Percentiles rank a stretch among this genome's conserved stretches.
phyloP scores from a whole-genome alignment of 53 echinoderm and acorn worm genomes.

The Arbacia lixula region DNA sequence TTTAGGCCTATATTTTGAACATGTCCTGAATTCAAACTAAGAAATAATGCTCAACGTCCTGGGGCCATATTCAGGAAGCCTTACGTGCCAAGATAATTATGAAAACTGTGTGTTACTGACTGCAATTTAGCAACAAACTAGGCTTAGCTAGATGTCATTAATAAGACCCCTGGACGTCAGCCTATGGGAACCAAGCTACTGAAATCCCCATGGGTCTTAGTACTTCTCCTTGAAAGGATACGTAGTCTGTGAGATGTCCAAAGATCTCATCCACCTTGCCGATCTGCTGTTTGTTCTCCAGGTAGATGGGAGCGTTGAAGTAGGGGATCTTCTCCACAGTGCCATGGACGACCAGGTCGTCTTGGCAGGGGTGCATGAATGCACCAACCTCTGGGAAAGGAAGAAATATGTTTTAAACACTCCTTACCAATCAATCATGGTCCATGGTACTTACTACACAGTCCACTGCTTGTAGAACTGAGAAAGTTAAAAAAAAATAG shows the following conservation, averaged over 20 bases:
- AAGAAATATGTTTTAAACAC: background rate
- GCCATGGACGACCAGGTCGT: slow-evolving; percentile 85
- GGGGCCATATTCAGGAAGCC: too few relatives aligned
- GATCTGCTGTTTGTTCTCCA: slow-evolving; percentile 95
- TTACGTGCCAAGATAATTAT: too few relatives aligned
- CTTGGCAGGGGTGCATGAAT: slow-evolving; percentile 86
- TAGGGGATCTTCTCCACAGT: slow-evolving; percentile 93
- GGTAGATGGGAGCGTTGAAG: slow-evolving; percentile 97
- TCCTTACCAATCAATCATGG: background rate
- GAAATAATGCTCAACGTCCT: too few relatives aligned
- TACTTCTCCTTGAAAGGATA: slow-evolving; percentile 79
- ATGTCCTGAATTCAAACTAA: too few relatives aligned
- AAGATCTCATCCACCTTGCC: slow-evolving; percentile 99
- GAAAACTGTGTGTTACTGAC: too few relatives aligned
- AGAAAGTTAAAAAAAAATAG: too few relatives aligned
- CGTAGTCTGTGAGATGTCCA: slow-evolving; percentile 95
- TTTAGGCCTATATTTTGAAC: too few relatives aligned
- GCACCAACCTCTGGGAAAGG: slow-evolving; percentile 76
- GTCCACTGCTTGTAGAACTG: too few relatives aligned
- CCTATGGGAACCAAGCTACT: background rate
- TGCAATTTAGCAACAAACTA: background rate
- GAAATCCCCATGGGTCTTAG: background rate
- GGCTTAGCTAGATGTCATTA: background rate
- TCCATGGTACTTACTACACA: too few relatives aligned
- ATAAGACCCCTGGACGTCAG: background rate